Conservation (phyloP, 1,140 invertebrate genomes). For the Centruroides sculpturatus region DNA sequence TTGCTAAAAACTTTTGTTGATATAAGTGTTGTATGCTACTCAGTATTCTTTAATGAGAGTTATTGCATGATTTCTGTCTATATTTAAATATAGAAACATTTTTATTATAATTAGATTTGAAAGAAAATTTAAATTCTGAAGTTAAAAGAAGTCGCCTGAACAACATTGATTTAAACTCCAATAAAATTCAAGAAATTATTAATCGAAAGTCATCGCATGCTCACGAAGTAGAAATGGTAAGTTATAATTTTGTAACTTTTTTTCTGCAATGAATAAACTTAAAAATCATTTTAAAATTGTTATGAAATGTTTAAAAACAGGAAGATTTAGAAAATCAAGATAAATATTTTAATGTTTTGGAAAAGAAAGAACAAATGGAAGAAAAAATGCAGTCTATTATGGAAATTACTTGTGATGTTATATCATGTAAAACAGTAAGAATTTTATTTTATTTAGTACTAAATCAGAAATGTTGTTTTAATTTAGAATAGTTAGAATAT, state of each 20-base stretch:
- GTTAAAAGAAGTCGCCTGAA: conserved; percentile 21
- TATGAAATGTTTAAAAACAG: neutral
- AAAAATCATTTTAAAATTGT: no score
- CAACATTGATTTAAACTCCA: conserved; percentile 32
- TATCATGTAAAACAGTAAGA: conserved; percentile 53
- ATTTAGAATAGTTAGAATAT: no score
- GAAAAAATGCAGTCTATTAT: conserved; percentile 77
- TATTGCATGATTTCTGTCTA: no score
- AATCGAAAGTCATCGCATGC: conserved; percentile 59
- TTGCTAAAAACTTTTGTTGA: no score
- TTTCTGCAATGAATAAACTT: no score
- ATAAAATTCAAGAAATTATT: conserved; percentile 61
- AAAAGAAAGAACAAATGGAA: conserved; percentile 79
- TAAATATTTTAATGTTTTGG: conserved; percentile 73
- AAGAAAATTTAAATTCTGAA: no score
- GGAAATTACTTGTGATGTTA: conserved; percentile 71
- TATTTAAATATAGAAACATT: neutral
- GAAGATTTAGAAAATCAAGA: conserved; percentile 54
- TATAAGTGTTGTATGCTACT: no score
- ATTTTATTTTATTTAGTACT: conserved; percentile 16
- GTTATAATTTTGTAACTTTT: neutral
- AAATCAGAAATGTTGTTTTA: neutral
- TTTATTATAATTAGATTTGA: no score
- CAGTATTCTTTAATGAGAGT: no score
- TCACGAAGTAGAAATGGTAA: conserved; percentile 50